Evolutionary conservation across 2,888 invertebrate species (phyloP).

Genomic region (Corythucha ciliata): DNA sequence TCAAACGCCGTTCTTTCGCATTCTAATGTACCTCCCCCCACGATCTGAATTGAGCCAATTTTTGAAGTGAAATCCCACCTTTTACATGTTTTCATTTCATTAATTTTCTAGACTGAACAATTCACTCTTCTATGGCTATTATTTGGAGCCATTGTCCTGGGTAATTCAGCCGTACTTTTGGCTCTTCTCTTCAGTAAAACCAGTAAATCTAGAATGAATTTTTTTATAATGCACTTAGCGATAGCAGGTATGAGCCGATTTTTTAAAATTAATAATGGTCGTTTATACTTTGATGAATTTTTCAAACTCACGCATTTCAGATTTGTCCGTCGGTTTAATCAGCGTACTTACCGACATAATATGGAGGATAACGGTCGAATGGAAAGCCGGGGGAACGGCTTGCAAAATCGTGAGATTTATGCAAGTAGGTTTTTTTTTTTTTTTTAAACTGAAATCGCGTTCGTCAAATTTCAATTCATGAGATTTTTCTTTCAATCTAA

Average conservation of each 20-base stretch:
- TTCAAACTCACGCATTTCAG: conserved; percentile 45
- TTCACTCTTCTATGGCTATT: conserved; percentile 78
- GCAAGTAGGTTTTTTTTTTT: conserved; percentile 47
- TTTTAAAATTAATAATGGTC: not conserved
- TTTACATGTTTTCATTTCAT: too few species aligned
- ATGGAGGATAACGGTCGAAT: conserved; percentile 79
- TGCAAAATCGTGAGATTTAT: conserved; percentile 80
- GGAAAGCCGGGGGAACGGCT: conserved; percentile 79
- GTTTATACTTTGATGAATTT: not conserved
- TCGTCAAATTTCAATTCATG: too few species aligned
- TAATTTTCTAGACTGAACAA: conserved; percentile 66
- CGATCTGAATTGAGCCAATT: not conserved
- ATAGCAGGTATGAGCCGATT: conserved; percentile 64
- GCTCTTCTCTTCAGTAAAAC: conserved; percentile 73
- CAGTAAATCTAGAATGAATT: conserved; percentile 86
- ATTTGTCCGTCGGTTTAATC: conserved; percentile 77
- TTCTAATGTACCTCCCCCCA: not conserved
- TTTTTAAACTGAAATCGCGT: too few species aligned
- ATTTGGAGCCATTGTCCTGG: conserved; percentile 73
- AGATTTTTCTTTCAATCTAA: too few species aligned
- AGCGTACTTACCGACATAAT: conserved; percentile 83
- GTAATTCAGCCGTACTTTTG: conserved; percentile 78
- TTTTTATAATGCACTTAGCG: conserved; percentile 88
- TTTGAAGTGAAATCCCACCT: not conserved
- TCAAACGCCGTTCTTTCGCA: not conserved